Evolutionary conservation across 2,113 vertebrate species (phyloP), one percentile per base, ranked within the genome.

Genomic region (Brachypteracias leptosomus): DNA sequence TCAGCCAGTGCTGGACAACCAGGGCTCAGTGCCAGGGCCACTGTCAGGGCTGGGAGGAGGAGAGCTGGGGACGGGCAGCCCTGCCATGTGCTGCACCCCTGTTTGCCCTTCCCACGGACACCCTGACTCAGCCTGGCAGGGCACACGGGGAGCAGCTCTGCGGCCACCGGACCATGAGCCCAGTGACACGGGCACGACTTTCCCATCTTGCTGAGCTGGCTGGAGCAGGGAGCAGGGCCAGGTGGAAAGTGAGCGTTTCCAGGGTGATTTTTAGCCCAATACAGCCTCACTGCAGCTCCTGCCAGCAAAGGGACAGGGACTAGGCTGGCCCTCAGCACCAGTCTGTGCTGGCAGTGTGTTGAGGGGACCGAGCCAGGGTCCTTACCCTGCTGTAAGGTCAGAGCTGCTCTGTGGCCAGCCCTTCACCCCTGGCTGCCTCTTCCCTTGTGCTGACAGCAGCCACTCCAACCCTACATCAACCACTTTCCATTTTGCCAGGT

Each of bases 41-140:
- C 0, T 2, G 51, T 38, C 68, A 72, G 76, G 38, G 38, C 20
- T 1, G 5, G 83, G n/a, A 59, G 63, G 29, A 52, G 36, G 47
- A 24, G 58, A 86, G 36, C 52, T 0, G 0, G 74, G 52, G 66
- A n/a, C 3, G 3, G 21, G 19, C 7, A 29, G 65, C 36, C 22
- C 36, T 65, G 46, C 4, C 2, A 47, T 28, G 33, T 84, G 44
- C 85, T 93, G 38, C 6, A 0, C 35, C n/a, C 52, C 38, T 70
- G 28, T 59, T 82, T 73, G 19, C 28, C 38, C 35, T 90, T 72
- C 38, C 25, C 33, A 8, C 0, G 15, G 71, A 46, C 55, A 54
- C 2, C 24, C 10, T 82, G 57, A 54, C 52, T 67, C 61, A 63
- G 12, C 21, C 38, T 33, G 0, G 2, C 1, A 1, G 47, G 67